Evolutionary conservation across 2,797 vertebrate genomes (phyloP), one percentile per base, ranked within the genome.

Genomic region (Halcyon smyrnensis): DNA sequence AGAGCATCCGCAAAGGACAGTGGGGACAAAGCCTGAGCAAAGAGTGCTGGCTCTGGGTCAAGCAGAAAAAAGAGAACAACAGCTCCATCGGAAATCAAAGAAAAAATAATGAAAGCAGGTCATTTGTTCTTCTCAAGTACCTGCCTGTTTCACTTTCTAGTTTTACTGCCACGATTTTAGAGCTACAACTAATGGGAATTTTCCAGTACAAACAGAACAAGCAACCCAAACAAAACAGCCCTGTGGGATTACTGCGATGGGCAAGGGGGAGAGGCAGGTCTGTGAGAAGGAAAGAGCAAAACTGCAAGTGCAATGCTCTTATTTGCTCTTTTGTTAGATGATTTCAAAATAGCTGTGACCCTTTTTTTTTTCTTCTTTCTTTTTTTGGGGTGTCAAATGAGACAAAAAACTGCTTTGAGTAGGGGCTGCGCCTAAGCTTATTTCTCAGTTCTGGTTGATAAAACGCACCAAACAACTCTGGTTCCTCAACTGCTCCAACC

Each of bases 131-230:
- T 84, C 69, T 78, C 70, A 48, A 13, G 6, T 46, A 67, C 85
- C 30, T 83, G 56, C 27, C 37, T 62, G 75, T 82, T 94, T 87
- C 75, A 74, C 64, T 83, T 87, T 67, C 64, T 67, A 68, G 81
- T 83, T 53, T 87, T 94, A 60, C 84, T 90, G 86, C 36, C 43
- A 60, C 63, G 24, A 4, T 48, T 93, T 84, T 82, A 69, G 83
- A 94, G 45, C 88, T 94, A 84, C 74, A 65, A 32, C 28, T 88
- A 81, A 64, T 59, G 54, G 20, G 34, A 56, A 43, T 83, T 89
- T 91, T 89, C 68, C 68, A 95, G 62, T 78, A 37, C 62, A 90
- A 84, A 88, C 69, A 87, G 86, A 97, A 81, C 20, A 75, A 87
- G 64, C 11, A 80, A 92, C 87, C 13, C n/a, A 80, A 93, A 84